Conservation (phyloP, 1,140 invertebrate genomes). For the Holotrichia oblita region DNA sequence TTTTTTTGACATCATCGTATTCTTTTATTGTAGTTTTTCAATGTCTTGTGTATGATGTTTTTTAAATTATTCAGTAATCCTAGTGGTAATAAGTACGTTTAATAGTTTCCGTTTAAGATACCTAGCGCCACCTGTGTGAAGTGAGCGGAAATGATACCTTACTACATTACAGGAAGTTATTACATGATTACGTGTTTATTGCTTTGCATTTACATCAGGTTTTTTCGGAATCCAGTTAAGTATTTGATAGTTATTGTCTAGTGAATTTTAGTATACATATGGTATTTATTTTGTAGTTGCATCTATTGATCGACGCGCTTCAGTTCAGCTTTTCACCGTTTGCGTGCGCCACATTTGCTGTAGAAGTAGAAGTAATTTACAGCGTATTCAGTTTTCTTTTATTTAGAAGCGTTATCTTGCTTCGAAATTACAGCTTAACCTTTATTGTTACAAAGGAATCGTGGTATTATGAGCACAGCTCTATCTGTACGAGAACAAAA, state of each 20-base stretch:
- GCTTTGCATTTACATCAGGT: background rate
- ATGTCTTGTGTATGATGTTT: too few relatives aligned
- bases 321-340: conserved; percentile 6
- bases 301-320: background rate
- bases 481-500: conserved; percentile 42
- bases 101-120: too few relatives aligned
- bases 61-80: too few relatives aligned
- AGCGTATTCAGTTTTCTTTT: conserved; percentile 19
- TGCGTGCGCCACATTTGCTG: background rate
- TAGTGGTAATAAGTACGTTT: too few relatives aligned
- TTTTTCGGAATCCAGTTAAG: background rate
- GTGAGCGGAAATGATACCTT: too few relatives aligned
- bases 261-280: background rate
- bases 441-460: conserved; percentile 22
- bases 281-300: too few relatives aligned
- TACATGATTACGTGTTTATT: too few relatives aligned
- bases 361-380: conserved; percentile 1
- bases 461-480: background rate
- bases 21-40: too few relatives aligned
- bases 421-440: conserved; percentile 32
- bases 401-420: conserved; percentile 21
- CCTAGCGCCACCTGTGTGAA: too few relatives aligned
- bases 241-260: too few relatives aligned
- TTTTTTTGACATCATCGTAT: too few relatives aligned
- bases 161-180: too few relatives aligned